Conservation (phyloP, 2,797 vertebrate genomes). For the Anguilla obscura region DNA sequence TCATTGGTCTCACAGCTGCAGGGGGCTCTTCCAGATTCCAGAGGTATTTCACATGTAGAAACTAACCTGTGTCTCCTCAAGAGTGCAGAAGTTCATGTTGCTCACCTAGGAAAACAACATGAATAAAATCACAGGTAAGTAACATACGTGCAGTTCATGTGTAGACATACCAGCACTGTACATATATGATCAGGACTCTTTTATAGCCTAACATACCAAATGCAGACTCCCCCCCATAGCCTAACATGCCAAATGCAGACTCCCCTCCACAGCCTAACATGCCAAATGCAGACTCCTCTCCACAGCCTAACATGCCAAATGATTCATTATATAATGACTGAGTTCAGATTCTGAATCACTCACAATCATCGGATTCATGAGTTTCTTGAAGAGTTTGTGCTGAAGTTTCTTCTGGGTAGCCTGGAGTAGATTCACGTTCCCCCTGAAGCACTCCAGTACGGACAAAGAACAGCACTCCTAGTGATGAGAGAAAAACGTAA, state of each 20-base stretch:
- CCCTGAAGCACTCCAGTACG: constrained; percentile 60
- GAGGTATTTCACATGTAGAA: neutral
- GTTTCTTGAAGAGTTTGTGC: constrained; percentile 39
- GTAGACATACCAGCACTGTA: neutral
- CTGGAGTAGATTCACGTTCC: constrained; percentile 16
- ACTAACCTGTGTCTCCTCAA: constrained; percentile 42
- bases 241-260: too few relatives aligned
- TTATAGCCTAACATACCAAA: too few relatives aligned
- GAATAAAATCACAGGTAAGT: neutral
- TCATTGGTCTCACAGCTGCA: too few relatives aligned
- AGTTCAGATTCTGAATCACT: constrained; percentile 45
- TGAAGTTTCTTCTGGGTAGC: fast-evolving
- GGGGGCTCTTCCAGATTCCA: too few relatives aligned
- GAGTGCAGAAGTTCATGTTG: constrained; percentile 29
- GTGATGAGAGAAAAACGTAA: constrained; percentile 32
- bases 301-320: too few relatives aligned
- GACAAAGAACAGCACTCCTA: constrained; percentile 63
- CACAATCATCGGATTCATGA: constrained; percentile 34
- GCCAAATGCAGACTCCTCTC: neutral
- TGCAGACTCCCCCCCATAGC: too few relatives aligned
- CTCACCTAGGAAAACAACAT: constrained; percentile 36
- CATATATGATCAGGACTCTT: too few relatives aligned
- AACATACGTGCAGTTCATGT: neutral
- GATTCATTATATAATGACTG: neutral
- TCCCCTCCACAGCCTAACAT: neutral